Conservation (phyloP, 2,888 invertebrate species). For the Tetragonisca angustula region DNA sequence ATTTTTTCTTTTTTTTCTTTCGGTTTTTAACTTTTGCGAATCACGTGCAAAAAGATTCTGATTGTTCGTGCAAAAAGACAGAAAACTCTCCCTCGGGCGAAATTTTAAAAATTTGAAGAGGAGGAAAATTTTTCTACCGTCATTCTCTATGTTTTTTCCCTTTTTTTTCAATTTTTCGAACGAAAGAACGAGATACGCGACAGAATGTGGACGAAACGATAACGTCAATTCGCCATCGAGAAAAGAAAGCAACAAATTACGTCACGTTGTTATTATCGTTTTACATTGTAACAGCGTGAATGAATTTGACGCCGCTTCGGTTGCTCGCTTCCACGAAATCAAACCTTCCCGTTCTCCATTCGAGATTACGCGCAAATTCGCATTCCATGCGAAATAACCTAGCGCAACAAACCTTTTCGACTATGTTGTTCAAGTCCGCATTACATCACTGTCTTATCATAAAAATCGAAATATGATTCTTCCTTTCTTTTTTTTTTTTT, state of each 20-base stretch:
- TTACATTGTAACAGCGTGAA: conserved; percentile 34
- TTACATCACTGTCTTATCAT: too few relatives aligned
- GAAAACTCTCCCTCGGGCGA: neutral
- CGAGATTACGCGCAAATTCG: conserved; percentile 1
- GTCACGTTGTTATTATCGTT: conserved; percentile 38
- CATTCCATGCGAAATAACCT: neutral
- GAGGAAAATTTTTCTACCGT: neutral
- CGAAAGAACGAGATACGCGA: conserved; percentile 6
- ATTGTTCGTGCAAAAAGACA: neutral
- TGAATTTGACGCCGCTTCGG: conserved; percentile 29
- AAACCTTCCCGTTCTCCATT: neutral
- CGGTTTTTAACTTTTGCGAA: neutral
- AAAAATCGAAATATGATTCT: neutral
- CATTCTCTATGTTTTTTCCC: neutral
- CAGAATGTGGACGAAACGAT: conserved; percentile 51
- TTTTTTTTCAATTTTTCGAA: neutral
- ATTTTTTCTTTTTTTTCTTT: neutral
- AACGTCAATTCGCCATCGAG: conserved; percentile 31
- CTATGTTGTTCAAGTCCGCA: too few relatives aligned
- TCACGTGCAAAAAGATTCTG: neutral
- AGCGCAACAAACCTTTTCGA: neutral
- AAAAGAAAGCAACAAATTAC: conserved; percentile 24
- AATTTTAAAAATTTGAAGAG: neutral
- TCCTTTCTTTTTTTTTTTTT: neutral
- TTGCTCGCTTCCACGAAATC: conserved; percentile 26